Percentiles rank a stretch among this genome's conserved stretches.
These are phyloP conservation scores for Tolypeutes matacus DNA, from an alignment of 2,797 vertebrate genomes.

Conservation along the genomic window DNA sequence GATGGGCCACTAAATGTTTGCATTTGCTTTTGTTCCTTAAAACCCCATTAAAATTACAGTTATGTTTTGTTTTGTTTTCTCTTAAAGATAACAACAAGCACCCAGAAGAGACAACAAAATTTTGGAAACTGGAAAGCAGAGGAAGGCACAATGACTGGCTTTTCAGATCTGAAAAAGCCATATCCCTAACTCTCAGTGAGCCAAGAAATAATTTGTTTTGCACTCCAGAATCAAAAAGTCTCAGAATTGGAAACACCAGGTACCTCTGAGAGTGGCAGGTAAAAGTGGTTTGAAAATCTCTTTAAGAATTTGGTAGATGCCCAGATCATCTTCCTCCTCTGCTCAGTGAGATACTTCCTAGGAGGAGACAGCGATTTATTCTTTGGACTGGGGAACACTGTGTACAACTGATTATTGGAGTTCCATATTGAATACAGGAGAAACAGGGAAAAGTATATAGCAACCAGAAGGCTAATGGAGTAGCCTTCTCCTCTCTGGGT, in stretches of 20 bases:
- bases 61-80: background rate
- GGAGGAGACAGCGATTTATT: background rate
- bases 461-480: background rate
- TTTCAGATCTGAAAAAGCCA: background rate
- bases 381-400: background rate
- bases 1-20: background rate
- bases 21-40: background rate
- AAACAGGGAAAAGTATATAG: background rate
- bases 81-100: background rate
- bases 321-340: background rate
- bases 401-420: accelerated
- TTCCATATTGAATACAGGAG: background rate
- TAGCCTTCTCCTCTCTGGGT: background rate
- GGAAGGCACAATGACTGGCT: background rate
- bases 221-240: background rate
- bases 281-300: background rate
- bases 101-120: background rate
- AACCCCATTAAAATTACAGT: constrained; percentile 6
- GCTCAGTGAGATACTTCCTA: background rate
- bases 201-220: background rate
- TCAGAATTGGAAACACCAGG: background rate
- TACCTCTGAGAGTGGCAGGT: background rate
- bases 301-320: background rate
- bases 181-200: background rate
- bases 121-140: background rate